phyloP scores from a whole-genome alignment of 1,140 invertebrate genomes.

The Ladona fulva region DNA sequence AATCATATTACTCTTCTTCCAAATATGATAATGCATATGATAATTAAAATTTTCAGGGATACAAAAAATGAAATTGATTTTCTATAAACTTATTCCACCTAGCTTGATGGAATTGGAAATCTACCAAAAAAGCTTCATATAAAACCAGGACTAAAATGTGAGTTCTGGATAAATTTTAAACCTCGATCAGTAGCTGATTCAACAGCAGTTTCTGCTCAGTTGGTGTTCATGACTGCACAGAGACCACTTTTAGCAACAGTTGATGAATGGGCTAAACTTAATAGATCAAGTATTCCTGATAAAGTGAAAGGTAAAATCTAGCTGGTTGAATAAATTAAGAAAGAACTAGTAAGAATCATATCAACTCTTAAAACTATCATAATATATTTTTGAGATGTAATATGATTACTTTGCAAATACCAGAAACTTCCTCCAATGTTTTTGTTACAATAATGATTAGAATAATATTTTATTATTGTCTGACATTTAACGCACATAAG shows the following conservation, averaged over 20 bases:
- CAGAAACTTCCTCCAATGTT: too few relatives aligned
- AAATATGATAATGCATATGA: neutral
- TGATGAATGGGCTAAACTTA: neutral
- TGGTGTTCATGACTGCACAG: neutral
- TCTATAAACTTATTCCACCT: neutral
- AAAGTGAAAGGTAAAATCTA: neutral
- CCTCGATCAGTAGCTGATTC: neutral
- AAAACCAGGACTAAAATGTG: neutral
- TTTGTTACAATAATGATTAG: too few relatives aligned
- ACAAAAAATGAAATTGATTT: neutral
- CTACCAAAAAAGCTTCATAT: neutral
- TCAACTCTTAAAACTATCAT: too few relatives aligned
- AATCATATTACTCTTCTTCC: neutral
- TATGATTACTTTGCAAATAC: too few relatives aligned
- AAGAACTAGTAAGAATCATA: too few relatives aligned
- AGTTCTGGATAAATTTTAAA: neutral
- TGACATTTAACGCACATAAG: too few relatives aligned
- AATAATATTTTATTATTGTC: too few relatives aligned
- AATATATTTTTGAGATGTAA: too few relatives aligned
- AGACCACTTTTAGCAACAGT: neutral
- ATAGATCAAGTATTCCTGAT: neutral
- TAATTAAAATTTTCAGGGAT: neutral
- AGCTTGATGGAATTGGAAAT: neutral
- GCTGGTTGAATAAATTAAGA: too few relatives aligned
- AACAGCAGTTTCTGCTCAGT: neutral